These are phyloP conservation scores for Enoplosus armatus DNA, from an alignment of 2,797 vertebrate species.

Conservation along the genomic window DNA sequence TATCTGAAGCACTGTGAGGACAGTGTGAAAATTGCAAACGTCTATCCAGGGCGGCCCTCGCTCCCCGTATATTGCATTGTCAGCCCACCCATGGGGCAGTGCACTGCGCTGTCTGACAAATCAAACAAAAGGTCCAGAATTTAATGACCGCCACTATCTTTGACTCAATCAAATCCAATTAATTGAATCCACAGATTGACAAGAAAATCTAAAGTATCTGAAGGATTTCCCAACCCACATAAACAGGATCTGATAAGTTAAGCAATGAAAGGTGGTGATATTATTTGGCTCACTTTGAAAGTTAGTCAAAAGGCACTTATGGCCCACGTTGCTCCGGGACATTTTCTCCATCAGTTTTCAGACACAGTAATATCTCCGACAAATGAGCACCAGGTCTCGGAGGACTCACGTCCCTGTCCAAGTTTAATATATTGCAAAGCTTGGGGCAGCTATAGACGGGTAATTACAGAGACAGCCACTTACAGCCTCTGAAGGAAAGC, in stretches of 20 bases:
- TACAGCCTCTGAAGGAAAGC: neutral
- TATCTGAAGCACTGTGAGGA: neutral
- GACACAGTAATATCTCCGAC: constrained; percentile 1
- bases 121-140: neutral
- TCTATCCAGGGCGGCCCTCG: neutral
- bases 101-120: neutral
- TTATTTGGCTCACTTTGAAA: neutral
- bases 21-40: neutral
- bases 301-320: constrained; percentile 7
- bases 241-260: neutral
- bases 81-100: neutral
- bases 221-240: neutral
- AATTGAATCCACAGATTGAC: neutral
- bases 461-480: constrained; percentile 31
- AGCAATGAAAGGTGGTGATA: neutral
- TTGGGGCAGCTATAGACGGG: neutral
- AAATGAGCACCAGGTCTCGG: constrained; percentile 15
- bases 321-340: neutral
- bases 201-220: neutral
- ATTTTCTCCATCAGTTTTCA: constrained; percentile 7
- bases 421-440: constrained; percentile 16
- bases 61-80: neutral
- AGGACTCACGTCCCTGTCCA: neutral
- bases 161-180: neutral
- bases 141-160: neutral